phyloP scores from a whole-genome alignment of 1,140 invertebrate genomes.

The Formica selysi region DNA sequence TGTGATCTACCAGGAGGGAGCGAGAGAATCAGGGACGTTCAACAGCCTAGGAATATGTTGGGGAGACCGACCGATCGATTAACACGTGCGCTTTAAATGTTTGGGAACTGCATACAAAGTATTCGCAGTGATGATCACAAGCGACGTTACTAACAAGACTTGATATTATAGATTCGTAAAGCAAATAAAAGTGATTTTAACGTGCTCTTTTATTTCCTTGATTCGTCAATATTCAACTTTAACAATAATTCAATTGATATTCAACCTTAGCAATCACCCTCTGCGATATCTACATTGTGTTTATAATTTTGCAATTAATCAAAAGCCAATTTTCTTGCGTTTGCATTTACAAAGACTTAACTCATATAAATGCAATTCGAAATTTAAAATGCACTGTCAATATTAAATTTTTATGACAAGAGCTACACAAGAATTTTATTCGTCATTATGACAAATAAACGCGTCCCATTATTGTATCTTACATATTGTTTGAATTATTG shows the following conservation, averaged over 20 bases:
- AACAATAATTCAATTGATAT: neutral
- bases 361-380: too few species aligned
- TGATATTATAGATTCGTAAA: neutral
- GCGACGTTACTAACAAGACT: conserved; percentile 35
- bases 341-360: neutral
- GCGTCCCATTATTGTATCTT: neutral
- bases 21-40: conserved; percentile 42
- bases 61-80: conserved; percentile 54
- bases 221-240: neutral
- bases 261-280: neutral
- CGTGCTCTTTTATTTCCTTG: neutral
- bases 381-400: too few species aligned
- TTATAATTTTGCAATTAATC: neutral
- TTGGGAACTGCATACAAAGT: conserved; percentile 48
- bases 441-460: neutral
- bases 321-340: neutral
- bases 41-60: conserved; percentile 42
- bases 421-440: neutral
- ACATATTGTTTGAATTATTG: neutral
- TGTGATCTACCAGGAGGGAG: conserved; percentile 31
- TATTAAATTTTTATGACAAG: neutral
- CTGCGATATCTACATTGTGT: neutral
- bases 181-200: conserved; percentile 32
- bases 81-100: conserved; percentile 58
- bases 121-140: conserved; percentile 34